A percentile compares a stretch with the other conserved stretches of the same genome.
These are phyloP conservation scores for Bungarus multicinctus DNA, from an alignment of 2,113 vertebrate genomes.

Conservation along the genomic window DNA sequence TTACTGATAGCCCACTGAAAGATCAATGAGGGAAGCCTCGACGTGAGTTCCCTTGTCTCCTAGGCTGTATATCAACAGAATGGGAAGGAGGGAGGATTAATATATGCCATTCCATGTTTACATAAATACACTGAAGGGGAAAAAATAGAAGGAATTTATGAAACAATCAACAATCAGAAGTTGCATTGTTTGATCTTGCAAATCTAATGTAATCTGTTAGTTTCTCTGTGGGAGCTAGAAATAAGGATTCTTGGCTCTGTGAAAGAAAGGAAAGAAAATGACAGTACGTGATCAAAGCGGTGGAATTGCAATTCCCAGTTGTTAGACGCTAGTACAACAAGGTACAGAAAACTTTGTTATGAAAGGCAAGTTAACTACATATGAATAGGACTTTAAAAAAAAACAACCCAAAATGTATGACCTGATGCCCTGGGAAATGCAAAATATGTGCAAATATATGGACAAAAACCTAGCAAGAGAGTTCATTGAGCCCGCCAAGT, in stretches of 20 bases:
- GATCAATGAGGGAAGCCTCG: accelerated
- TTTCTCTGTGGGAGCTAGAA: not conserved
- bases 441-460: too few species aligned
- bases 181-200: not conserved
- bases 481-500: too few species aligned
- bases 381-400: not conserved
- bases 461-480: too few species aligned
- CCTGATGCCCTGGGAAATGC: too few species aligned
- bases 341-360: not conserved
- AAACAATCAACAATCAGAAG: not conserved
- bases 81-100: accelerated
- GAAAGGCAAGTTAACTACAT: not conserved
- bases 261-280: not conserved
- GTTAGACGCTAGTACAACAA: not conserved
- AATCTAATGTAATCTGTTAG: not conserved
- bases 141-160: not conserved
- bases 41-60: accelerated
- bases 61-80: accelerated
- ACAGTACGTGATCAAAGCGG: not conserved
- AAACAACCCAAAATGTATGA: too few species aligned
- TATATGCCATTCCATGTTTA: not conserved
- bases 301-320: not conserved
- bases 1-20: not conserved
- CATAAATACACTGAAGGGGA: not conserved
- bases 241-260: not conserved